Evolutionary conservation across 2,888 invertebrate species (phyloP), one percentile per base, ranked within the genome.

Genomic region (Cataglyphis livida): DNA sequence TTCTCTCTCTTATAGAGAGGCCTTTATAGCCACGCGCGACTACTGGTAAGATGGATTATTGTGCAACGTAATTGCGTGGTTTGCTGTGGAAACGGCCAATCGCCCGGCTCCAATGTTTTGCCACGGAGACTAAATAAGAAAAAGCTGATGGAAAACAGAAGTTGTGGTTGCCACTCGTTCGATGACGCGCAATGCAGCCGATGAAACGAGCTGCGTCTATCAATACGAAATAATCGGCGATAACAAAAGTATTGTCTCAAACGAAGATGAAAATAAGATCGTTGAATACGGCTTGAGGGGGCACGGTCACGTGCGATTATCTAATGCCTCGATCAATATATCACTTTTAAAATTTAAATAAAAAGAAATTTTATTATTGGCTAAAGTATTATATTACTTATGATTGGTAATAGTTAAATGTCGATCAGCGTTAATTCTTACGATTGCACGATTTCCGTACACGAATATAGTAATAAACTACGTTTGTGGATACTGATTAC

Each of bases 31-130:
- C 62, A 78, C 82, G 54, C 78, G 64, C 76, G 66, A 73, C 84
- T 81, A 79, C 85, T 62, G 62, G 59, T 83, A 54, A 76, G 81
- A 84, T 82, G 79, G 87, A 88, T 87, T 86, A 89, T 92, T 92
- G 92, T 90, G 90, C 92, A 92, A 92, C 88, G 87, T 90, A 92
- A 92, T 92, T 92, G 90, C 92, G 89, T 88, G 88, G 86, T 90
- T 84, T 87, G 83, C 87, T 87, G 88, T 90, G 88, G 86, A 92
- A 92, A 92, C 89, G 87, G 86, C 85, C 90, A 88, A 91, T 92
- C 90, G 89, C 85, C 84, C 83, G 57, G 32, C 78, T 44, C 82
- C 70, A 44, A 71, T 32, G 88, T 90, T 91, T 88, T 88, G 84
- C 88, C 86, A 87, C 68, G 84, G 61, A 85, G 76, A 54, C 71